Conservation (phyloP, 2,888 invertebrate species). For the Urechis unicinctus region DNA sequence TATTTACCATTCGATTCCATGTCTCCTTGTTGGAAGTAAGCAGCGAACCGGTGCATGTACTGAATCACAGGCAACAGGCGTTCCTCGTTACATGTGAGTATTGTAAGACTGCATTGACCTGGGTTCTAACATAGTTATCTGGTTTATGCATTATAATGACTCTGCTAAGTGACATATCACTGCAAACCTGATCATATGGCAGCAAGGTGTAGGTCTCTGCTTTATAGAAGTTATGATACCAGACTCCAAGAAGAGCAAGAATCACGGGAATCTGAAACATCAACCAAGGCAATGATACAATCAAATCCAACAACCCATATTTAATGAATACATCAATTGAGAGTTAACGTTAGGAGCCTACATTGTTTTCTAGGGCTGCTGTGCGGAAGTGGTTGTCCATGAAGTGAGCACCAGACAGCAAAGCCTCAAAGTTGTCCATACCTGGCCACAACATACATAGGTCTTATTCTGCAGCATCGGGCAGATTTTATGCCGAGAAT, state of each 20-base stretch:
- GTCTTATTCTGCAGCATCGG: not conserved
- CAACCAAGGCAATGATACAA: too few species aligned
- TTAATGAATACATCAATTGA: conserved; percentile 2
- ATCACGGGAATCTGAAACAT: conserved; percentile 88
- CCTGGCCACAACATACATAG: conserved; percentile 34
- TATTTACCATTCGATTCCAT: conserved; percentile 99
- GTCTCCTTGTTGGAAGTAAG: conserved; percentile 99
- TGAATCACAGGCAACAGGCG: too few species aligned
- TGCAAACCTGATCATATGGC: conserved; percentile 87
- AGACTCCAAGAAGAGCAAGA: conserved; percentile 69
- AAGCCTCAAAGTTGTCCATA: conserved; percentile 85
- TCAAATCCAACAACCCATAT: too few species aligned
- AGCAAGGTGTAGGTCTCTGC: conserved; percentile 92
- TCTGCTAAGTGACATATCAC: too few species aligned
- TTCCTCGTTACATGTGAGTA: too few species aligned
- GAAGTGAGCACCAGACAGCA: conserved; percentile 83
- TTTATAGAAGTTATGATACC: conserved; percentile 93
- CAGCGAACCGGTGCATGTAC: conserved; percentile 95
- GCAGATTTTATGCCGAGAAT: not conserved
- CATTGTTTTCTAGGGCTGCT: conserved; percentile 84
- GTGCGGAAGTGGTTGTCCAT: conserved; percentile 89
- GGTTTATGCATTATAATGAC: too few species aligned
- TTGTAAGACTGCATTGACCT: too few species aligned
- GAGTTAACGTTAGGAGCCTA: conserved; percentile 50
- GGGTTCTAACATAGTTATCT: too few species aligned